Percentiles rank a stretch among this genome's conserved stretches.
phyloP scores from a whole-genome alignment of 2,888 invertebrate species.

The Noctua pronuba region DNA sequence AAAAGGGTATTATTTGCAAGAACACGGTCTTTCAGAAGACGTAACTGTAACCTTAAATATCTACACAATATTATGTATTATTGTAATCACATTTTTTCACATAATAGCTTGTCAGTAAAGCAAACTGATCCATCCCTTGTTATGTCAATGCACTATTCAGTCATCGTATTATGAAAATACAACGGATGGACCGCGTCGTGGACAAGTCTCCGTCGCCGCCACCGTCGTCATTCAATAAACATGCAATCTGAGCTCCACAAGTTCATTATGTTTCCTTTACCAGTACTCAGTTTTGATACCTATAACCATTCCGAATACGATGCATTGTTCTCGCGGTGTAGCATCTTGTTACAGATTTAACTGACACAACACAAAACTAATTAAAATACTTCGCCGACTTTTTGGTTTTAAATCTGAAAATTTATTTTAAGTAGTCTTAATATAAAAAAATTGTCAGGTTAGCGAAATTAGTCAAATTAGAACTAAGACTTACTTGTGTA shows the following conservation, averaged over 20 bases:
- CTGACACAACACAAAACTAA: conserved; percentile 43
- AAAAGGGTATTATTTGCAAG: neutral
- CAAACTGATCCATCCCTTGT: conserved; percentile 62
- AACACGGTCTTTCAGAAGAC: neutral
- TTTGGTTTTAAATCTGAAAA: conserved; percentile 1
- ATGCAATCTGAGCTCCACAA: conserved; percentile 63
- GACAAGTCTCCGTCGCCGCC: conserved; percentile 35
- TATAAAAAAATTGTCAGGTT: neutral
- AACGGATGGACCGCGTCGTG: conserved; percentile 61
- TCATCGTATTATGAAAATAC: conserved; percentile 67
- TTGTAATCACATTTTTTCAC: conserved; percentile 43
- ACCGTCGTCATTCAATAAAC: conserved; percentile 65
- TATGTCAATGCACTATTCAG: conserved; percentile 68
- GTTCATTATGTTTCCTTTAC: conserved; percentile 66
- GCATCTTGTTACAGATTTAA: conserved; percentile 57
- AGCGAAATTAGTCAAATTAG: neutral
- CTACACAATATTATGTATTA: neutral
- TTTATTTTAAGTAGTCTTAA: neutral
- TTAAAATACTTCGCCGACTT: conserved; percentile 17
- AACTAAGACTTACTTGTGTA: neutral
- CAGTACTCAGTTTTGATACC: conserved; percentile 58
- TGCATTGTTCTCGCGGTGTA: conserved; percentile 59
- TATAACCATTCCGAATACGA: conserved; percentile 57
- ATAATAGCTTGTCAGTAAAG: conserved; percentile 58
- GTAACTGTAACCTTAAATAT: neutral